Base-by-base conservation (phyloP, 2,797 vertebrate genomes). In the Erpetoichthys calabaricus region DNA sequence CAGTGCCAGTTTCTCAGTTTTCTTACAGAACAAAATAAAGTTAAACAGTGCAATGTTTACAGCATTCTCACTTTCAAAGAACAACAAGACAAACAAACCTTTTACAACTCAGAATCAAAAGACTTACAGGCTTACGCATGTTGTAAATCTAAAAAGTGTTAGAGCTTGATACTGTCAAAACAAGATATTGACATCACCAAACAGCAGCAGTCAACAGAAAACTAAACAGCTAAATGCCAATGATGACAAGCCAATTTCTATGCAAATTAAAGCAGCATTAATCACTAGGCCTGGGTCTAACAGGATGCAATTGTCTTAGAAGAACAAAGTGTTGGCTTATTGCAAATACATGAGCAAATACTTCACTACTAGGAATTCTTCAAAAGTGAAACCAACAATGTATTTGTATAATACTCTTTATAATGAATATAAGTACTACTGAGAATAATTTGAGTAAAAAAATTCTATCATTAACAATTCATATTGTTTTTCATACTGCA, bases 161-260 rank as follows among this genome's bases (percentile, higher is more conserved):
- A 49, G 47, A n/a, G n/a, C n/a, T 49, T 25, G 25, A 25, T 25
- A 25, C 25, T 25, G 25, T 25, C 25, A 1, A 25, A 25, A 25
- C 25, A 25, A 25, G 25, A 25, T 25, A 25, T 25, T 25, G 25
- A 49, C 47, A 49, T 8, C 47, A 4, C 5, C 47, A 49, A 49
- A 49, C 47, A 49, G 4, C n/a, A 7, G 49, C 47, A 42, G 51
- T 56, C 44, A 44, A 9, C 56, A 9, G 9, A 43, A 25, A 45
- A 3, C 8, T 59, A 71, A 60, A 60, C 78, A 66, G 61, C 63
- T 72, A 75, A 73, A 70, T 68, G 78, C 68, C 56, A 72, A 70
- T 67, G 73, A 69, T 73, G 73, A 62, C 53, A 59, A 62, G 62
- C 65, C 62, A 9, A 60, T 63, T 73, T 70, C 60, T 60, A 66